Base-by-base conservation (phyloP, 2,797 vertebrate species). In the Nannoperca australis region DNA sequence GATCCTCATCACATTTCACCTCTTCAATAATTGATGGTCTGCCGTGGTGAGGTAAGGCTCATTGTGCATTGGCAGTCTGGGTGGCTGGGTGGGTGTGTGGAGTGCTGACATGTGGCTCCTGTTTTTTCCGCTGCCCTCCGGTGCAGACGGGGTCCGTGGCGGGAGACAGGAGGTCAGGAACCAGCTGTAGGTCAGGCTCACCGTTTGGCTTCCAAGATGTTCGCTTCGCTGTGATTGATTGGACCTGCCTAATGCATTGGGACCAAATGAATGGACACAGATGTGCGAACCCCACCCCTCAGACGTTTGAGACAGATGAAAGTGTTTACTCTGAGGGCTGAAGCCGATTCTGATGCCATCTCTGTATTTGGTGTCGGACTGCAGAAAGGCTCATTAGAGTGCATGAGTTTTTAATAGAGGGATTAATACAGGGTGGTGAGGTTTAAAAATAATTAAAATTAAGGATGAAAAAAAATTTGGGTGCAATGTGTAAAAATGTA, bases 1-100 rank as follows among this genome's bases (percentile, higher is more conserved):
- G 66, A 89, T 85, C 73, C 90, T 91, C 91, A 82, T 93, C 91
- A 70, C 81, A 90, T 93, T 93, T 91, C 92, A 91, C 83, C 85
- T 89, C 63, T 78, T 93, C 88, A 92, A 92, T 93, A 90, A 93
- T 94, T 93, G 88, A 93, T 92, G 85, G 86, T 86, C 72, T 92
- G 90, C 62, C 42, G 58, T 34, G 82, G 88, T 88, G 91, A 89
- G 91, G 89, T 85, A 82, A 88, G 82, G 76, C 86, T 84, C 75
- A 79, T 86, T 88, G 87, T 82, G 91, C 82, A 11, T 62, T 55
- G 81, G 27, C 78, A 76, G 85, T 14, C 64, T 74, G 81, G 49
- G 30, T 73, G 70, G 18, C 0, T 60, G 69, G 51, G 0, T 73
- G 68, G 44, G 82, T 73, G 85, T 80, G 77, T 49, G 60, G 68